These are phyloP conservation scores for Macaca mulatta DNA, from an alignment of 2,113 vertebrate genomes.

Conservation along the genomic window DNA sequence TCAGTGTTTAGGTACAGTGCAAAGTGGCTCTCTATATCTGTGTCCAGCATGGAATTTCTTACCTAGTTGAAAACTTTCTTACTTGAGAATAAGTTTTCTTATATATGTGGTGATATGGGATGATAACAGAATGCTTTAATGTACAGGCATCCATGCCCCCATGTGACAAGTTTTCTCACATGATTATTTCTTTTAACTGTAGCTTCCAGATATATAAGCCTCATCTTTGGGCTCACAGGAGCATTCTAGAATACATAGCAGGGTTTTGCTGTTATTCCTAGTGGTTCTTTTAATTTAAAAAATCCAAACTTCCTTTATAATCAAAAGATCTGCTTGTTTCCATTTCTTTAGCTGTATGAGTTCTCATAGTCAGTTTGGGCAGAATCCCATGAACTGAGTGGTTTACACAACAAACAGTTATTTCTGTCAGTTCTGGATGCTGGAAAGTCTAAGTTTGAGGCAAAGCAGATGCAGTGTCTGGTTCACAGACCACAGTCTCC, in stretches of 20 bases:
- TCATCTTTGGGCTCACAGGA: not conserved
- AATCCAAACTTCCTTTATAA: not conserved
- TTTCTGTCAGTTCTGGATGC: not conserved
- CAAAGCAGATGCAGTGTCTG: not conserved
- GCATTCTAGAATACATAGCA: not conserved
- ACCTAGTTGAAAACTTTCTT: not conserved
- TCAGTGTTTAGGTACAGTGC: rapidly evolving
- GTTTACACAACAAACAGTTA: not conserved
- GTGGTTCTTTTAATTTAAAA: not conserved
- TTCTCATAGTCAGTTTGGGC: not conserved
- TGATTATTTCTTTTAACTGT: not conserved
- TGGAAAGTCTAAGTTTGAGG: not conserved
- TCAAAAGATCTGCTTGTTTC: not conserved
- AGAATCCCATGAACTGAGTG: not conserved
- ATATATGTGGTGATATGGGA: not conserved
- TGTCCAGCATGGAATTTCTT: not conserved
- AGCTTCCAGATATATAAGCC: not conserved
- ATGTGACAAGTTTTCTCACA: not conserved
- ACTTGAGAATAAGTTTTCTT: not conserved
- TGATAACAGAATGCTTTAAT: not conserved
- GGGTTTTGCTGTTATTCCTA: not conserved
- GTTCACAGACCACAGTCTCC: not conserved
- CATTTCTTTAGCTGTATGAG: not conserved
- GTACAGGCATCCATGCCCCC: not conserved
- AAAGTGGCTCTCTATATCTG: rapidly evolving